These are phyloP conservation scores for Indri indri DNA, from an alignment of 2,113 vertebrate species.

Conservation along the genomic window DNA sequence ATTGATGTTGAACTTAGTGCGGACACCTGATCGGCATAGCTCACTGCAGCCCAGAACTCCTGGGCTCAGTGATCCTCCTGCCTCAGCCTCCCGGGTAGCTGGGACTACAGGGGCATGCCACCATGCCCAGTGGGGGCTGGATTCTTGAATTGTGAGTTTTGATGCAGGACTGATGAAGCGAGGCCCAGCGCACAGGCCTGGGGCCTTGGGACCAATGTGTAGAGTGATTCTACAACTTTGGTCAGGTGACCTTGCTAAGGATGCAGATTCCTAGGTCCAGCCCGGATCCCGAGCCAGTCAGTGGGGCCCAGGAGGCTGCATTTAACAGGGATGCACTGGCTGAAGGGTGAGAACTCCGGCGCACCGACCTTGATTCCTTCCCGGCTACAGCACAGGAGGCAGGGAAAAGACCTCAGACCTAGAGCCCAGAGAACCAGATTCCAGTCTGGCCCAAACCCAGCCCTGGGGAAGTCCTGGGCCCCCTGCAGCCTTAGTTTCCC, in stretches of 20 bases:
- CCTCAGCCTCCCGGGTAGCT: not conserved
- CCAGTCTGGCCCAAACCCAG: not conserved
- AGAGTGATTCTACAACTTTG: not conserved
- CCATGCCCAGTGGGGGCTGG: not conserved
- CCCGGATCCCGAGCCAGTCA: not conserved
- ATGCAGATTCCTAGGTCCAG: not conserved
- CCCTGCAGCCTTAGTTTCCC: not conserved
- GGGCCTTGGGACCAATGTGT: not conserved
- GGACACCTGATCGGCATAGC: not conserved
- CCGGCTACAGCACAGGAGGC: not conserved
- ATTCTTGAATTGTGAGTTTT: not conserved
- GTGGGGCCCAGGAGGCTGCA: not conserved
- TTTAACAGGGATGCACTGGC: not conserved
- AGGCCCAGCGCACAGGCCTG: not conserved
- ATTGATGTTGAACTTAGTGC: not conserved
- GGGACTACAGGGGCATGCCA: not conserved
- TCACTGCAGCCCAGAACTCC: not conserved
- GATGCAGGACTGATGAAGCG: not conserved
- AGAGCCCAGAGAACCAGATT: not conserved
- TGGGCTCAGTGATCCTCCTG: not conserved
- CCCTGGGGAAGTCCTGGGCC: not conserved
- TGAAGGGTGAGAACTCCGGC: not conserved
- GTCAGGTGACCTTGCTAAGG: not conserved
- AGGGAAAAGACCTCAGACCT: not conserved
- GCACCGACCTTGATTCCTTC: fast-evolving